Conservation (phyloP, 1,140 invertebrate genomes). For the Bombus confusus region DNA sequence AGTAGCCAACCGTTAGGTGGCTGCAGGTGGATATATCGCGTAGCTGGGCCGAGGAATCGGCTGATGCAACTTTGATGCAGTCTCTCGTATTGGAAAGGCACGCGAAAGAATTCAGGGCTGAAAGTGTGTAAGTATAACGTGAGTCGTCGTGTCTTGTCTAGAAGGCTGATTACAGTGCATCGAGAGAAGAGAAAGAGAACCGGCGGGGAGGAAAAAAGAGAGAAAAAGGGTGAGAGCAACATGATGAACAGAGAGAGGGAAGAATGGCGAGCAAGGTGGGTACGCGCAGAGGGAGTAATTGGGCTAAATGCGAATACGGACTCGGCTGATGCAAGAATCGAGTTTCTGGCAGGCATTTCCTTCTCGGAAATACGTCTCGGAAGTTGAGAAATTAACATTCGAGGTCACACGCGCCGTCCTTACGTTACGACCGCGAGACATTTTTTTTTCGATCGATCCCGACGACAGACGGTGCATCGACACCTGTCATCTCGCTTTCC, state of each 20-base stretch:
- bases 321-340: slow-evolving; percentile 63
- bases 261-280: background rate
- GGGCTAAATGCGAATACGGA: slow-evolving; percentile 44
- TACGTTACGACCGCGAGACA: background rate
- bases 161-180: slow-evolving; percentile 51
- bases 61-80: slow-evolving; percentile 62
- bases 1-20: slow-evolving; percentile 50
- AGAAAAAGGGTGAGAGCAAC: background rate
- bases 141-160: slow-evolving; percentile 54
- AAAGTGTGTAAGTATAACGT: slow-evolving; percentile 65
- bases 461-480: background rate
- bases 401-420: background rate
- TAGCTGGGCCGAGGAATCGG: slow-evolving; percentile 11
- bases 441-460: background rate
- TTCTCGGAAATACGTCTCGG: slow-evolving; percentile 29
- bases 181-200: background rate
- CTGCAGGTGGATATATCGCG: slow-evolving; percentile 33
- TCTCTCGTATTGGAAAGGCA: slow-evolving; percentile 64
- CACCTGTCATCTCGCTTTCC: background rate
- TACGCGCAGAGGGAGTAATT: slow-evolving; percentile 49
- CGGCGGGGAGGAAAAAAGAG: background rate
- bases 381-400: slow-evolving; percentile 21
- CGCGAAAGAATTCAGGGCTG: slow-evolving; percentile 65
- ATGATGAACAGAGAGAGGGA: background rate
- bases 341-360: slow-evolving; percentile 47